Evolutionary conservation across 2,888 invertebrate species (phyloP), one percentile per base, ranked within the genome.

Genomic region (Penaeus monodon): DNA sequence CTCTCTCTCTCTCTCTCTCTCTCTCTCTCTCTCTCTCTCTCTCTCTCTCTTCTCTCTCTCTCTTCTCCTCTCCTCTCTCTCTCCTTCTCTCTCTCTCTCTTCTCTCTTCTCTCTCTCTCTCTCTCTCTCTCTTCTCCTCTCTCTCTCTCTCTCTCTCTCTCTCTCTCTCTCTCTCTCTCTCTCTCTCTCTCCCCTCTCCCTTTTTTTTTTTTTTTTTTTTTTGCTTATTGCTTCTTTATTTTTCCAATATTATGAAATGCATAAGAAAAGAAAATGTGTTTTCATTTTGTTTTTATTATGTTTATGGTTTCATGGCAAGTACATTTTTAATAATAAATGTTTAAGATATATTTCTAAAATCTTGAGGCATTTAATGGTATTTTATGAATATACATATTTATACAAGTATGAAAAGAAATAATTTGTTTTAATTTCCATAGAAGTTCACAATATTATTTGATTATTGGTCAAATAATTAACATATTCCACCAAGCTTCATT

Each of bases 341-440:
- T 76, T 14, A 33, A 49, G 22, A 49, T n/a, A 57, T 17, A 57
- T 17, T 57, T 57, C 3, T 57, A 17, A 44, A 44, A 44, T 44
- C 44, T 44, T 44, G 44, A 57, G 57, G 14, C 14, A 17, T 17
- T 57, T 12, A 57, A 17, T 17, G 17, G 57, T 57, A 20, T 57
- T 57, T 57, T 17, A 57, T 57, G 14, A 44, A 44, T 76, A 44
- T 22, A n/a, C 4, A 66, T 65, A 24, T 27, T 64, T 24, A 65
- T 65, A 44, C 44, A 65, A 65, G 44, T 64, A n/a, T 49, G 65
- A 44, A 80, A 14, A n/a, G 44, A 68, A 81, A 49, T 81, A 22
- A 33, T 12, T 49, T 68, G 44, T 49, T 33, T 38, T 44, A 66
- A 29, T 81, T 24, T 81, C 22, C 44, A 38, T 66, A 68, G 44